These are phyloP conservation scores for Capreolus pygargus DNA, from an alignment of 2,113 vertebrate species.

Conservation along the genomic window DNA sequence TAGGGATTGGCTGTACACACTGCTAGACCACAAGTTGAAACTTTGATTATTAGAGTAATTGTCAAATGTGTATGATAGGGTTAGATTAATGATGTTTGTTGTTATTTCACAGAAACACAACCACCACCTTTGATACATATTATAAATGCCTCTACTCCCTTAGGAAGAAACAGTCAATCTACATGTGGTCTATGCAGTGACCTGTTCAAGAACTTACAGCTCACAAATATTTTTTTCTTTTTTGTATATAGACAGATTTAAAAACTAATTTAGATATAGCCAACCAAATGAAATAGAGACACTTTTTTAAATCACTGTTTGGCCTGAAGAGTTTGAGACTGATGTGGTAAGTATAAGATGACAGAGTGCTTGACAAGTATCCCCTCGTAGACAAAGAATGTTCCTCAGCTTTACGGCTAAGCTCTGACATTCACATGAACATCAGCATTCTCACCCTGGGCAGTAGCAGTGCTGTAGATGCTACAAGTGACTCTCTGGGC, in stretches of 20 bases:
- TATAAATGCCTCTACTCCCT: neutral
- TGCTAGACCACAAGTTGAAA: neutral
- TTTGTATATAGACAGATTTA: neutral
- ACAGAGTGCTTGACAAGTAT: neutral
- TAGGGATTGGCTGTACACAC: neutral
- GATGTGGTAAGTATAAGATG: neutral
- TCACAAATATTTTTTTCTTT: neutral
- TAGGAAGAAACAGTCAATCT: neutral
- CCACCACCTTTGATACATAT: neutral
- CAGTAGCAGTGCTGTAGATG: neutral
- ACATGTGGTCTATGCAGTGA: neutral
- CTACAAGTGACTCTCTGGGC: neutral
- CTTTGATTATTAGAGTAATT: neutral
- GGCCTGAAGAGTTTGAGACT: neutral
- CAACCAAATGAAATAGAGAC: neutral
- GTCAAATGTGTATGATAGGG: neutral
- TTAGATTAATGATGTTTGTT: neutral
- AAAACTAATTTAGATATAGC: neutral
- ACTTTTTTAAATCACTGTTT: neutral
- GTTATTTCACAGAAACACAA: neutral
- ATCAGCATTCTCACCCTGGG: neutral
- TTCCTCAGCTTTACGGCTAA: neutral
- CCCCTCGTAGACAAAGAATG: neutral
- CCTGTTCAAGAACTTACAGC: neutral
- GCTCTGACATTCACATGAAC: neutral